Evolutionary conservation across 2,797 vertebrate species (phyloP).

Genomic region (Acanthornis magna): DNA sequence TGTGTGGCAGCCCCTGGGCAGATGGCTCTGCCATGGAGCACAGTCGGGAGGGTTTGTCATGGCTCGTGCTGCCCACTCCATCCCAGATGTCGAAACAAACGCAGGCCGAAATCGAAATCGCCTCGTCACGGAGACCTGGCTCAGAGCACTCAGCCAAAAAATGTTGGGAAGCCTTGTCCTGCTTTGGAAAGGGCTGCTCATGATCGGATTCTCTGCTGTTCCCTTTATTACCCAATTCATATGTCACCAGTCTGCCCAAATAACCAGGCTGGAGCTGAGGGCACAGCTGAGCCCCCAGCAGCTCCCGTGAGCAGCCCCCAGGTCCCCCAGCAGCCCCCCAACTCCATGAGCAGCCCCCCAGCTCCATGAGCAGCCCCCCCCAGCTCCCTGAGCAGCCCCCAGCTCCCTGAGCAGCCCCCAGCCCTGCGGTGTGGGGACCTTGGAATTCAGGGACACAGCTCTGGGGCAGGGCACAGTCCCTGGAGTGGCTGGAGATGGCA

Average conservation of each 20-base stretch:
- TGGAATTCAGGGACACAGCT: neutral
- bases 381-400: too few species aligned
- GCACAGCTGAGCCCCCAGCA: neutral
- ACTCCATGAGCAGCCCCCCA: too few species aligned
- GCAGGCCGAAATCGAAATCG: neutral
- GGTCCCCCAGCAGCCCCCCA: too few species aligned
- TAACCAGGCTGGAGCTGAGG: neutral
- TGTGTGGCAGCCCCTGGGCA: neutral
- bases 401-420: neutral
- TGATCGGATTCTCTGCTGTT: neutral
- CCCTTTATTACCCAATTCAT: neutral
- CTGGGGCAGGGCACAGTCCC: neutral
- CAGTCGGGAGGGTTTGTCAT: neutral
- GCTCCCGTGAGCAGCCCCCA: too few species aligned
- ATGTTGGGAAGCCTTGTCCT: accelerated
- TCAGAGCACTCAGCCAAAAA: neutral
- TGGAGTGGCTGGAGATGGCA: neutral
- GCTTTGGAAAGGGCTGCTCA: neutral
- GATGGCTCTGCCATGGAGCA: neutral
- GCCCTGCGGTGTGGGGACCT: neutral
- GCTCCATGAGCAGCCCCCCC: too few species aligned
- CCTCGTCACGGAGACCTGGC: neutral
- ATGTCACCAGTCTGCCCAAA: neutral
- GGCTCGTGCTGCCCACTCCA: neutral
- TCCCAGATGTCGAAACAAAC: neutral